Base-by-base conservation (phyloP, 2,888 invertebrate genomes). In the Eupithecia subumbrata region DNA sequence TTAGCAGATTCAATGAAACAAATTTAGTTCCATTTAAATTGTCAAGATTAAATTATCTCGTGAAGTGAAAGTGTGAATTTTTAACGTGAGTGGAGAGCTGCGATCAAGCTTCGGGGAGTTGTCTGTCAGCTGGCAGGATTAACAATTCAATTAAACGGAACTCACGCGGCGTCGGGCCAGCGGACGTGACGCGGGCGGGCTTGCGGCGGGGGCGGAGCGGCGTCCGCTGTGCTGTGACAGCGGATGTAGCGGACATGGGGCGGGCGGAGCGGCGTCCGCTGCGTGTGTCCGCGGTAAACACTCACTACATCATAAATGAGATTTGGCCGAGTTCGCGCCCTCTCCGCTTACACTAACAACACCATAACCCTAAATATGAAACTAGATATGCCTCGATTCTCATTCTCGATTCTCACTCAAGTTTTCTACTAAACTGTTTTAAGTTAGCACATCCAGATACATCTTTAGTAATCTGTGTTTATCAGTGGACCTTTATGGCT, bases 101-200 rank as follows among this genome's bases (percentile, higher is more conserved):
- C 52, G 78, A 76, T 73, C 45, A 72, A 69, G 75, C 76, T 78
- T 76, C 76, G 77, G 78, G 74, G 80, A 83, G 74, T 79, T 76
- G 75, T 11, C 34, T 25, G 56, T 71, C 76, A 73, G 56, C 60
- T 60, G 56, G 60, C 60, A 56, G 60, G 79, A 75, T 82, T 83
- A 81, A 82, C 80, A 80, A 83, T 84, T 83, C 81, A 85, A 84
- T 85, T 82, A 84, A 16, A 64, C 8, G 30, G 75, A 76, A 69
- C 74, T 8, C 70, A 4, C 43, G 45, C 30, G 69, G 60, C 37
- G 52, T 56, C 52, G 52, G 4, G 22, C n/a, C n/a, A 56, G 22
- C 22, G 52, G 52, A 48, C 48, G 48, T 45, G n/a, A n/a, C n/a
- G n/a, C n/a, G n/a, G n/a, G n/a, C n/a, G n/a, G n/a, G n/a, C n/a